A percentile compares a stretch with the other conserved stretches of the same genome.
phyloP scores from a whole-genome alignment of 2,797 vertebrate species.

The Dromococcyx pavoninus region DNA sequence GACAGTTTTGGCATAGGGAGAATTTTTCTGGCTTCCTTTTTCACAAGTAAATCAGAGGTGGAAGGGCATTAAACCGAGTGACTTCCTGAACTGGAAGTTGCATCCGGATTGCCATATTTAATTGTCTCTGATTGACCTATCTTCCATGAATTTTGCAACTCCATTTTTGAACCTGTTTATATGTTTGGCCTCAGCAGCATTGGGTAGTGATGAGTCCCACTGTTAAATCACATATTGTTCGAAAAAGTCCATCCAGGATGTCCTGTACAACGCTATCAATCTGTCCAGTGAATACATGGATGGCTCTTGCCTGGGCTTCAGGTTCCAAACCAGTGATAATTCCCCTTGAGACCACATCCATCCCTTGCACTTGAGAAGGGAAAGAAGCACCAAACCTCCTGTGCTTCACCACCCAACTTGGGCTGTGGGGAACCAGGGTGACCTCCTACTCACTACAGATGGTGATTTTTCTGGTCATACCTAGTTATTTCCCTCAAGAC shows the following conservation, averaged over 20 bases:
- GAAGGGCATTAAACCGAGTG: conserved; percentile 7
- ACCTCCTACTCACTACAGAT: neutral
- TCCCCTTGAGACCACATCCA: neutral
- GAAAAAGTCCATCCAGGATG: conserved; percentile 36
- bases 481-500: neutral
- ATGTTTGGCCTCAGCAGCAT: neutral
- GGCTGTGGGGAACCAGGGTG: neutral
- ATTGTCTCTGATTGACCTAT: conserved; percentile 25
- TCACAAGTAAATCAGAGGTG: conserved; percentile 25
- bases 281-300: neutral
- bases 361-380: neutral
- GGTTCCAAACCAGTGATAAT: neutral
- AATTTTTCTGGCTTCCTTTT: conserved; percentile 34
- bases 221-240: neutral
- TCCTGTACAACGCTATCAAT: conserved; percentile 8
- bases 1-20: conserved; percentile 13
- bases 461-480: neutral
- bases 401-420: neutral
- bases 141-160: neutral
- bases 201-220: neutral
- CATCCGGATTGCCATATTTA: conserved; percentile 43
- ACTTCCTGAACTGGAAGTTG: conserved; percentile 43
- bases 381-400: neutral
- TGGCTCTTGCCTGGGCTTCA: neutral
- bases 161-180: neutral